Percentiles rank a stretch among this genome's conserved stretches.
These are phyloP conservation scores for Momotus momota DNA, from an alignment of 2,797 vertebrate genomes.

Conservation along the genomic window DNA sequence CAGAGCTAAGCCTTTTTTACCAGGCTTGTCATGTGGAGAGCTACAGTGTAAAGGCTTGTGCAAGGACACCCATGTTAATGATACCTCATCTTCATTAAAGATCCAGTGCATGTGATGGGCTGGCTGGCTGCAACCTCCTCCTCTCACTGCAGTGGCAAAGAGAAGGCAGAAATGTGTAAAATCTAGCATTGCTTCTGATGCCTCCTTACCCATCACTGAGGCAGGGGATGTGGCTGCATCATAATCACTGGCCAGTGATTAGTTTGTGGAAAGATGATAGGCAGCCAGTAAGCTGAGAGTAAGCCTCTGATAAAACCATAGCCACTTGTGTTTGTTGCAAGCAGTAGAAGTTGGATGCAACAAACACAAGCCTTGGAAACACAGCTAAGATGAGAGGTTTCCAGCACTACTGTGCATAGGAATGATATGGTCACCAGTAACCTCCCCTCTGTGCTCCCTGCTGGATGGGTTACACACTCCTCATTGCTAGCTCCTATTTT, in stretches of 20 bases:
- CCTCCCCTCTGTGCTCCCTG: not conserved
- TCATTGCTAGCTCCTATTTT: not conserved
- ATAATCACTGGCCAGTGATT: not conserved
- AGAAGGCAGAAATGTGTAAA: not conserved
- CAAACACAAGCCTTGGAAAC: not conserved
- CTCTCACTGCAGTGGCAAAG: not conserved
- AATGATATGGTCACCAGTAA: not conserved
- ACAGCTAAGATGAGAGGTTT: not conserved
- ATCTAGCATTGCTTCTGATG: not conserved
- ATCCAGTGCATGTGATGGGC: fast-evolving
- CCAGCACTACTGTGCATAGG: not conserved
- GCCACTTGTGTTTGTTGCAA: fast-evolving
- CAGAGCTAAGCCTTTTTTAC: not conserved
- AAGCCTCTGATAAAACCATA: not conserved
- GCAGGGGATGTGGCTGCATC: not conserved
- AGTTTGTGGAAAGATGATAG: not conserved
- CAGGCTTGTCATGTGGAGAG: not conserved
- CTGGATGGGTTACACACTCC: not conserved
- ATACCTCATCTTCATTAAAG: not conserved
- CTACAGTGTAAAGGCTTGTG: not conserved
- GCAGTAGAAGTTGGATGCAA: not conserved
- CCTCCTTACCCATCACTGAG: fast-evolving
- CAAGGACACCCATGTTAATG: not conserved
- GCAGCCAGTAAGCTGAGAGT: not conserved
- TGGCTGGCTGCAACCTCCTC: not conserved